These are phyloP conservation scores for Charadrius vociferus DNA, from an alignment of 2,113 vertebrate species.

Conservation along the genomic window DNA sequence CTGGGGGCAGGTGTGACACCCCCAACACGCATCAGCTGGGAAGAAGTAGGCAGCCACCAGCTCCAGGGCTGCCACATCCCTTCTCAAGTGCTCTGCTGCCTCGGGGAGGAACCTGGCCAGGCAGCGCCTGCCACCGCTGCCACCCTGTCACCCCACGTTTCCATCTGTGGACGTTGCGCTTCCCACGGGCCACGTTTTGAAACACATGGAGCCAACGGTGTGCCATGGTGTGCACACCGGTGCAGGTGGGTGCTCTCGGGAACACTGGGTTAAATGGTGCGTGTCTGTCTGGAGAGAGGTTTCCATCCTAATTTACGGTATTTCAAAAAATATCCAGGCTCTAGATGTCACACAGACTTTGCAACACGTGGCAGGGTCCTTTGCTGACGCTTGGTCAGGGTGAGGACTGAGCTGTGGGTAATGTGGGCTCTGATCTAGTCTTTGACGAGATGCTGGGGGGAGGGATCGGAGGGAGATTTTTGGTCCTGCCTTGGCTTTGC, in stretches of 20 bases:
- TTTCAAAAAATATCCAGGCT: background rate
- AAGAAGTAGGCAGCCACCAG: background rate
- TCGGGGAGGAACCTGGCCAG: background rate
- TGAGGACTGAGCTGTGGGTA: background rate
- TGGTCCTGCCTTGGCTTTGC: background rate
- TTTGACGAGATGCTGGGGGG: background rate
- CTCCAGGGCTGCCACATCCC: background rate
- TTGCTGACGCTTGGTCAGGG: background rate
- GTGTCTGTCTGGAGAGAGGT: background rate
- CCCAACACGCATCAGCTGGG: background rate
- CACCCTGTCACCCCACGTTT: rapidly evolving
- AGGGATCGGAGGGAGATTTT: background rate
- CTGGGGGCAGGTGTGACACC: background rate
- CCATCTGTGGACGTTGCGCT: rapidly evolving
- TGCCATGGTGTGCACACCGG: rapidly evolving
- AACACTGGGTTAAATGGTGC: background rate
- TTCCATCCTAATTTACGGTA: background rate
- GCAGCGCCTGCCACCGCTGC: background rate
- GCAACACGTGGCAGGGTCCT: background rate
- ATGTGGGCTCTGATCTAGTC: background rate
- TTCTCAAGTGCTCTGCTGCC: background rate
- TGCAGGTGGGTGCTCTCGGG: background rate
- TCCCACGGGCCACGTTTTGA: background rate
- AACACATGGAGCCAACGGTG: background rate
- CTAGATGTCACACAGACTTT: background rate